Base-by-base conservation (phyloP, 2,797 vertebrate genomes). In the Anniella stebbinsi region DNA sequence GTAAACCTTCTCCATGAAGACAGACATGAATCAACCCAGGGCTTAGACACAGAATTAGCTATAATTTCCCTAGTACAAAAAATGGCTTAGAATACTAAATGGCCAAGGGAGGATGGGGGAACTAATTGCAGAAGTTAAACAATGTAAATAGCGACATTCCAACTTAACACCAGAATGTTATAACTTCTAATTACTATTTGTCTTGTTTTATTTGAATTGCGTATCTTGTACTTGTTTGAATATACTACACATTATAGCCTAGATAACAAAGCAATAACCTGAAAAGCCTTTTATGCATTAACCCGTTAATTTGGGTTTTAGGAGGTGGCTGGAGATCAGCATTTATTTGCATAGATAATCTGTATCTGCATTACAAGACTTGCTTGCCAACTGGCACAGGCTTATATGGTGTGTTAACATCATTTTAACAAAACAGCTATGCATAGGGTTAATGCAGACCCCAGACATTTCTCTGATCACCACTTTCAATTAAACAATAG, bases 281-380 rank as follows among this genome's bases (percentile, higher is more conserved):
- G 30, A 23, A 87, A 51, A 90, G 69, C 36, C 18, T 86, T 76
- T 77, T 80, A 13, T 15, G 38, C 0, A 28, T 25, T 87, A 75
- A 21, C 69, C 11, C 28, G 60, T 81, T 88, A 67, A 63, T 80
- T 89, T 66, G 0, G 88, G 41, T 21, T 12, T n/a, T 72, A 28
- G 30, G 80, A 84, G 76, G 75, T n/a, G 66, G 4, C 1, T 93
- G 70, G 8, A 86, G 92, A 33, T 75, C 0, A 80, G 0, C 5
- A 80, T 45, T 91, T 85, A 90, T 7, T 84, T 5, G 33, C 54
- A 83, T 78, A 48, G 18, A n/a, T 87, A 78, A 78, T 51, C 38
- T 6, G 21, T 67, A 60, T 41, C 33, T 91, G 51, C 8, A 91
- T 92, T 91, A 84, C 18, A 91, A 90, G 80, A 91, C 1, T n/a